Conservation (phyloP, 2,888 invertebrate genomes). For the Melanostoma mellinum region DNA sequence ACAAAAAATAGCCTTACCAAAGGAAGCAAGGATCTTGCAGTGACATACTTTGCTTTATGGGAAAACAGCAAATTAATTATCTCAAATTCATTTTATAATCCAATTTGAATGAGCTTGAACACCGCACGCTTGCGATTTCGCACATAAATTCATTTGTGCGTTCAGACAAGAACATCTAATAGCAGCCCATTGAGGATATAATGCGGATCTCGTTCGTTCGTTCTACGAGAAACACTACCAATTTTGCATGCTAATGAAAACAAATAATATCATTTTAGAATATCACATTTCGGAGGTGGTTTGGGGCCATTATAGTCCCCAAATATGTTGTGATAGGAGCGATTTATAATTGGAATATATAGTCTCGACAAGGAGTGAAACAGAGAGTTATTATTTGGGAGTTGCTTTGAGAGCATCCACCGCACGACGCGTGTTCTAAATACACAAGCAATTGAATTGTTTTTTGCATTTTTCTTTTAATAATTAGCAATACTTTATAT, state of each 20-base stretch:
- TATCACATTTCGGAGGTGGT: constrained; percentile 10
- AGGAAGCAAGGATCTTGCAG: constrained; percentile 3
- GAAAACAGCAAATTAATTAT: constrained; percentile 27
- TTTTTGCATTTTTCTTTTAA: too few relatives aligned
- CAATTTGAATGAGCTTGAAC: neutral
- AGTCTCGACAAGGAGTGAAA: too few relatives aligned
- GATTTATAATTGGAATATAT: neutral
- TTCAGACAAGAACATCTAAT: constrained; percentile 7
- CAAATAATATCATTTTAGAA: constrained; percentile 9
- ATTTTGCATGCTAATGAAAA: constrained; percentile 33
- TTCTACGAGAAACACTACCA: constrained; percentile 14
- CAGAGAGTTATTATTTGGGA: too few relatives aligned
- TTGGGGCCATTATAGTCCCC: constrained; percentile 8
- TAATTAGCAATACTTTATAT: too few relatives aligned
- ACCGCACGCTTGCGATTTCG: constrained; percentile 6
- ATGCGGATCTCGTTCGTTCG: neutral
- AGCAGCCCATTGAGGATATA: constrained; percentile 4
- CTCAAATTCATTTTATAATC: constrained; percentile 11
- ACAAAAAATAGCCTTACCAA: neutral
- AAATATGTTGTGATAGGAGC: neutral
- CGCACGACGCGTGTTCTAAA: too few relatives aligned
- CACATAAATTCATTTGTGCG: constrained; percentile 23
- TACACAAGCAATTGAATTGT: too few relatives aligned
- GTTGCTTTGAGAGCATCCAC: too few relatives aligned
- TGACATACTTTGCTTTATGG: constrained; percentile 7